Conservation (phyloP, 2,888 invertebrate species). For the Hirtodrosophila confusa region DNA sequence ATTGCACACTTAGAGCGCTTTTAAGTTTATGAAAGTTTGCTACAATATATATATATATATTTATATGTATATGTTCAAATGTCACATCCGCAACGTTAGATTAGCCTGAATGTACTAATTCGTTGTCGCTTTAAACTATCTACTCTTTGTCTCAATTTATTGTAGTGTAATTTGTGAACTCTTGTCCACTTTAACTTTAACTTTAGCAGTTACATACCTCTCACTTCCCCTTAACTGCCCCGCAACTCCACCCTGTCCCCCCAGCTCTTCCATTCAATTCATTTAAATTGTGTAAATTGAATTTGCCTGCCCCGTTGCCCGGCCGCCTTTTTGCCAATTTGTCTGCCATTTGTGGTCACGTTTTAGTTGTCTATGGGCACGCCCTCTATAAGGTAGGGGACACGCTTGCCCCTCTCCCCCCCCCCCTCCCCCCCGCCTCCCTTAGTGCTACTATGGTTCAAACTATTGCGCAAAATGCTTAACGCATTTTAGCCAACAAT, state of each 20-base stretch:
- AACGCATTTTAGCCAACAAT: constrained; percentile 52
- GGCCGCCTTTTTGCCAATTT: constrained; percentile 42
- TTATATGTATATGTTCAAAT: too few species aligned
- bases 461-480: constrained; percentile 56
- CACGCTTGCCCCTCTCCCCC: neutral
- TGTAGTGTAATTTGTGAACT: neutral
- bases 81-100: too few species aligned
- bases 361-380: constrained; percentile 48
- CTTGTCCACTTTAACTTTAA: neutral
- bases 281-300: constrained; percentile 61
- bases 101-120: too few species aligned
- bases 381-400: constrained; percentile 17
- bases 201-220: too few species aligned
- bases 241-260: neutral
- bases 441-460: neutral
- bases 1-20: too few species aligned
- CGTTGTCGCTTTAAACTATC: too few species aligned
- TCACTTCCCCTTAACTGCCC: neutral
- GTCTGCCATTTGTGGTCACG: constrained; percentile 60
- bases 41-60: too few species aligned
- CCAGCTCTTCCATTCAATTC: constrained; percentile 6
- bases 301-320: constrained; percentile 26
- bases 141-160: constrained; percentile 1
- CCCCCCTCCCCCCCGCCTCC: constrained; percentile 1
- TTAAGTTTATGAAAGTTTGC: too few species aligned